Conservation (phyloP, 1,140 invertebrate genomes). For the Aphaenogaster floridana region DNA sequence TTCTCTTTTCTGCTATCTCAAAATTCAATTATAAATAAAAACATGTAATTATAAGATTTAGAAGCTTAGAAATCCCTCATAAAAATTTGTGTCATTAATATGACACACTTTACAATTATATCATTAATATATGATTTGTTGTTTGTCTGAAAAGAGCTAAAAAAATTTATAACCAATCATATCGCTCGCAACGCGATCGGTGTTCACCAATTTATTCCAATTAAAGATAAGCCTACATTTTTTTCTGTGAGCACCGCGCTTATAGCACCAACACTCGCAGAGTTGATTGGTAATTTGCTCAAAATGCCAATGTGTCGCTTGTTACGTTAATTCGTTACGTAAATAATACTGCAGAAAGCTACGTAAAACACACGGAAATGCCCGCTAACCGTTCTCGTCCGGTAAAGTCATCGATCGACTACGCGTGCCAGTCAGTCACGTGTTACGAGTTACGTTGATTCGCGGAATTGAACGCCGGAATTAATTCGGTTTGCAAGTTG, state of each 20-base stretch:
- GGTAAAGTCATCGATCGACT: slow-evolving; percentile 59
- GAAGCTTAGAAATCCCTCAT: neutral
- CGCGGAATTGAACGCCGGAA: slow-evolving; percentile 69
- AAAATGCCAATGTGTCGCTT: neutral
- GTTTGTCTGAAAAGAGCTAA: neutral
- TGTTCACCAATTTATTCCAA: too few relatives aligned
- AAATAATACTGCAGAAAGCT: neutral
- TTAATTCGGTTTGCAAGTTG: slow-evolving; percentile 72
- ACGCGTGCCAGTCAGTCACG: slow-evolving; percentile 68
- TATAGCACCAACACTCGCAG: neutral
- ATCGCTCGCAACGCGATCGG: too few relatives aligned
- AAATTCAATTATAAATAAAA: neutral
- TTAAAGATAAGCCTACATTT: neutral
- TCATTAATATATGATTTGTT: neutral
- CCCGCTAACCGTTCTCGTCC: slow-evolving; percentile 7
- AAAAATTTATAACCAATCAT: neutral
- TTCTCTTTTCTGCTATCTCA: neutral
- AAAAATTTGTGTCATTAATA: slow-evolving; percentile 3
- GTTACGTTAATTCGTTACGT: slow-evolving; percentile 48
- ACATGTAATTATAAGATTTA: neutral
- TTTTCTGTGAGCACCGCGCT: neutral
- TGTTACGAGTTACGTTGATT: slow-evolving; percentile 70
- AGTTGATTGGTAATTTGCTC: neutral
- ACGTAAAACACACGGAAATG: slow-evolving; percentile 38
- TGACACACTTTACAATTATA: slow-evolving; percentile 1